Evolutionary conservation across 2,113 vertebrate genomes (phyloP).

Genomic region (Rhinogobius similis): DNA sequence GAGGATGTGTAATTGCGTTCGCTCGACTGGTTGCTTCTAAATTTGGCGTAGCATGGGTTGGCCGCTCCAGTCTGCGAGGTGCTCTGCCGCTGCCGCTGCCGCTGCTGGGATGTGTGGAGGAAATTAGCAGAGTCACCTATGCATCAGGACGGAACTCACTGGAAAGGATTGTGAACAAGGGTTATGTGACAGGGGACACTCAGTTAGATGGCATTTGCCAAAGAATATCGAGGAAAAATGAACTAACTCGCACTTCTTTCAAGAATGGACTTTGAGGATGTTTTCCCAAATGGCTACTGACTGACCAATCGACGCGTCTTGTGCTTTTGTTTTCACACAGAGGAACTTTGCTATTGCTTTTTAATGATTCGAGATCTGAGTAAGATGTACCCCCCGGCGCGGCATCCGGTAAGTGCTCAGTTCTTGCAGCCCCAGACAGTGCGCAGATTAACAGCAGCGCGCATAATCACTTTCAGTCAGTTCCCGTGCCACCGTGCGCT

Average conservation of each 20-base stretch:
- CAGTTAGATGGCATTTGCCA: conserved; percentile 12
- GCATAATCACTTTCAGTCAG: conserved; percentile 61
- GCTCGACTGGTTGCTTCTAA: conserved; percentile 60
- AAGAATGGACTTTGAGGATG: conserved; percentile 57
- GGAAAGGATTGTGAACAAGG: conserved; percentile 35
- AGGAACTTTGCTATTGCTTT: conserved; percentile 61
- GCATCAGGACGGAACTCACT: conserved; percentile 38
- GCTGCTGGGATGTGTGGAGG: conserved; percentile 45
- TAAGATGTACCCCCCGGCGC: conserved; percentile 76
- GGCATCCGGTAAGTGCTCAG: conserved; percentile 71
- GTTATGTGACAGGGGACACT: conserved; percentile 40
- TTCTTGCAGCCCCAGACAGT: conserved; percentile 14
- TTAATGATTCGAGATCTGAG: conserved; percentile 77
- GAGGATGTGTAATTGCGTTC: conserved; percentile 68
- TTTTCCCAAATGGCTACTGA: conserved; percentile 33
- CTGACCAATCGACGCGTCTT: conserved; percentile 23
- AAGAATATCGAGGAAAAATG: conserved; percentile 29
- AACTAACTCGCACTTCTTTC: conserved; percentile 24
- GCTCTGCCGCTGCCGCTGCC: conserved; percentile 32
- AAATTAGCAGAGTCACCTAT: conserved; percentile 39
- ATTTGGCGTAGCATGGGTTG: conserved; percentile 51
- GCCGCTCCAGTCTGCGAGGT: conserved; percentile 46
- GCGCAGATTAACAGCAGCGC: conserved; percentile 52
- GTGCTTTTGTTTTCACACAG: conserved; percentile 40
- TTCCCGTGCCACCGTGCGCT: conserved; percentile 66